Percentiles rank a stretch among this genome's conserved stretches.
Conservation (phyloP, 2,797 vertebrate genomes). For the Benthosema pterotum region DNA sequence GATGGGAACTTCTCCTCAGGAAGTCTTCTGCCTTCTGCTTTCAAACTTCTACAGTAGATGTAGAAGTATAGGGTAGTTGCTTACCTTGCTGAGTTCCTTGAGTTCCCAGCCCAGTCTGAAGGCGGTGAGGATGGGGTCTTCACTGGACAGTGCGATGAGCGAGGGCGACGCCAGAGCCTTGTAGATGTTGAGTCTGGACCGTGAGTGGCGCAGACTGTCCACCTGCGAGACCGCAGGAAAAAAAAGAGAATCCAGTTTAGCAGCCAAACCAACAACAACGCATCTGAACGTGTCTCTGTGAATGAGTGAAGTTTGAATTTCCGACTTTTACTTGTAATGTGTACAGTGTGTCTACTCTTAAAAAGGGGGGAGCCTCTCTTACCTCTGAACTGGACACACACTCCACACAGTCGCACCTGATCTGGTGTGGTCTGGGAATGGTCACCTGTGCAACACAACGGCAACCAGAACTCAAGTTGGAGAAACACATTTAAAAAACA, state of each 20-base stretch:
- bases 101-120: slow-evolving; percentile 97
- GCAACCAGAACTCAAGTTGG: background rate
- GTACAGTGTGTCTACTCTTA: too few species aligned
- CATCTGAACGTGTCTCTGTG: too few species aligned
- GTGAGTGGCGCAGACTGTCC: slow-evolving; percentile 93
- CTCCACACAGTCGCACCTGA: slow-evolving; percentile 94
- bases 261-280: too few species aligned
- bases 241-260: too few species aligned
- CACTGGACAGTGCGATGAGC: slow-evolving; percentile 93
- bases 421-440: slow-evolving; percentile 94
- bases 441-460: slow-evolving; percentile 77
- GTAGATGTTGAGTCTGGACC: slow-evolving; percentile 95
- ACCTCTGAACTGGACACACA: slow-evolving; percentile 94
- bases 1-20: too few species aligned
- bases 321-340: too few species aligned
- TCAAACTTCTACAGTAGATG: too few species aligned
- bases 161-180: slow-evolving; percentile 95
- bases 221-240: slow-evolving; percentile 67
- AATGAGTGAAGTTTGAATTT: too few species aligned
- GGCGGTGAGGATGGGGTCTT: slow-evolving; percentile 95
- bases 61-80: background rate
- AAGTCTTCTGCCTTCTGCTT: too few species aligned
- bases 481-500: background rate
- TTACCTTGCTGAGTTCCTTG: slow-evolving; percentile 92
- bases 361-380: too few species aligned